Percentiles rank a stretch among this genome's conserved stretches.
phyloP scores from a whole-genome alignment of 92 coral and sea anemone species.

The Zoanthus sansibaricus region DNA sequence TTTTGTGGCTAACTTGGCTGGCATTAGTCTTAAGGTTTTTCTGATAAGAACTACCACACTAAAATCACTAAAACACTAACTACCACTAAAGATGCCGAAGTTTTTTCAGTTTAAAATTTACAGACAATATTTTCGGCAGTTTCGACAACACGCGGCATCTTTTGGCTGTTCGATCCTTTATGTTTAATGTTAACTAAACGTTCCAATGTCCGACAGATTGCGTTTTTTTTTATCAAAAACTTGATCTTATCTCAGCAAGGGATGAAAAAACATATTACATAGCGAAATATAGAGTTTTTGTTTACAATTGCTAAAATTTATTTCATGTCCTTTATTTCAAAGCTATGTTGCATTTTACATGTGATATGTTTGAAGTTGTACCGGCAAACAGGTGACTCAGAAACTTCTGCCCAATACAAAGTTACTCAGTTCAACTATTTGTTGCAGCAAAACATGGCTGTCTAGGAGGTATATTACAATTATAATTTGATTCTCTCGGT shows the following conservation, averaged over 20 bases:
- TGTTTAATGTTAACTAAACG: not conserved
- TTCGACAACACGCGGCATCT: constrained; percentile 30
- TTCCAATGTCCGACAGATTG: constrained; percentile 36
- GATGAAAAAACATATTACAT: constrained; percentile 36
- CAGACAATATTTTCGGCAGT: not conserved
- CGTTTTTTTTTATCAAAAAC: not conserved
- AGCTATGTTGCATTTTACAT: constrained; percentile 6
- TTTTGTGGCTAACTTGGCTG: constrained; percentile 32
- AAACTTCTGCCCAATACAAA: not conserved
- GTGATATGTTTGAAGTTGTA: not conserved
- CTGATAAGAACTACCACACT: constrained; percentile 38
- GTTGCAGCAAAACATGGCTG: constrained; percentile 14
- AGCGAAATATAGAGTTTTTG: constrained; percentile 39
- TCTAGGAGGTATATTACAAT: constrained; percentile 1
- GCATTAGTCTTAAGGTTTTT: constrained; percentile 7
- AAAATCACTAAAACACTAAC: constrained; percentile 40
- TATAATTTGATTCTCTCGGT: not conserved
- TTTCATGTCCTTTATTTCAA: constrained; percentile 34
- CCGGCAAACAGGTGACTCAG: not conserved
- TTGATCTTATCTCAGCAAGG: constrained; percentile 34
- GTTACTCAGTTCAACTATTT: not conserved
- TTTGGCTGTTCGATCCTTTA: not conserved
- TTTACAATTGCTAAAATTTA: constrained; percentile 33
- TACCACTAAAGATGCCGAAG: constrained; percentile 22
- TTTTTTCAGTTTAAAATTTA: constrained; percentile 6